phyloP scores from a whole-genome alignment of 2,113 vertebrate genomes.

The Cochlearius cochlearius region DNA sequence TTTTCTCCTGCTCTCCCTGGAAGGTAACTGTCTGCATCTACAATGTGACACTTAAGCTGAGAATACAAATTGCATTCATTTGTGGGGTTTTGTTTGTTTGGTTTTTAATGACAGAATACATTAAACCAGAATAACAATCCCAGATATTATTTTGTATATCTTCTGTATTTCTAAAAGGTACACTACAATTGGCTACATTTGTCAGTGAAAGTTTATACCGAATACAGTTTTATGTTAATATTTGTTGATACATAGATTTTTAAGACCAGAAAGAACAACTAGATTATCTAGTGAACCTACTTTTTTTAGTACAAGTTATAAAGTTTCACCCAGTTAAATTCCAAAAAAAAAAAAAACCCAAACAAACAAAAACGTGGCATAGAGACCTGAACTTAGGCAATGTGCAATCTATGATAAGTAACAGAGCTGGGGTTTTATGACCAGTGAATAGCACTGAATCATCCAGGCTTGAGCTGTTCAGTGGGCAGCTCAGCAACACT shows the following conservation, averaged over 20 bases:
- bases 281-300: background rate
- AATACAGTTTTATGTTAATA: background rate
- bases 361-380: background rate
- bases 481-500: background rate
- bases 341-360: too few relatives aligned
- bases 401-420: background rate
- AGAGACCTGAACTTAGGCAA: background rate
- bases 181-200: background rate
- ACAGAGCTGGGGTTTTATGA: background rate
- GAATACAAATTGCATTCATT: background rate
- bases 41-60: background rate
- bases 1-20: slow-evolving; percentile 9
- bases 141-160: background rate
- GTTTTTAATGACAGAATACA: background rate
- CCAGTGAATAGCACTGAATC: background rate
- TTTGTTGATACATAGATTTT: background rate
- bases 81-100: background rate
- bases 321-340: background rate
- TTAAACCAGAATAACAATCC: background rate
- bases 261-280: background rate
- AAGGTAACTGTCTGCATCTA: slow-evolving; percentile 54
- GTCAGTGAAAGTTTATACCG: background rate
- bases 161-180: background rate
- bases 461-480: background rate
- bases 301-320: background rate